Evolutionary conservation across 2,113 vertebrate genomes (phyloP).

Genomic region (Piaya cayana): DNA sequence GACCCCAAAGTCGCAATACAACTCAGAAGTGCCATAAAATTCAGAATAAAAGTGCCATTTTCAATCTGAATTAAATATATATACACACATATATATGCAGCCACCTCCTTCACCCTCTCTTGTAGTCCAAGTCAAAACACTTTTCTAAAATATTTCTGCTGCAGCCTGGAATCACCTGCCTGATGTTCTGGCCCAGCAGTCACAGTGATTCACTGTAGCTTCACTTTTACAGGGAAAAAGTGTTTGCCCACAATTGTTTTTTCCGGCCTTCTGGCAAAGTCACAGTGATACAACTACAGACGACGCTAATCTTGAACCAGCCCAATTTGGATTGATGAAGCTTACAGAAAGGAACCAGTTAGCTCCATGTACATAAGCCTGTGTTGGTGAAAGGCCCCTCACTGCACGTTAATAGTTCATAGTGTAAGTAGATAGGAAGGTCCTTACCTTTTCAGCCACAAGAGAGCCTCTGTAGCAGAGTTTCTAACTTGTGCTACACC

Average conservation of each 20-base stretch:
- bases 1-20: not conserved
- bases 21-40: not conserved
- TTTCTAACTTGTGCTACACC: slow-evolving; percentile 88
- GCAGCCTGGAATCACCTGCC: not conserved
- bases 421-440: fast-evolving
- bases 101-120: not conserved
- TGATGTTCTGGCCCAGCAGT: not conserved
- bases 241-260: fast-evolving
- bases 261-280: not conserved
- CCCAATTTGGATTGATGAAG: not conserved
- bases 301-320: not conserved
- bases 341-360: not conserved
- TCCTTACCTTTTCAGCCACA: slow-evolving; percentile 90
- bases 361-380: not conserved
- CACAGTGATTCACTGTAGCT: not conserved
- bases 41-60: not conserved
- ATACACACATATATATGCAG: not conserved
- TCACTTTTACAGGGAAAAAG: not conserved
- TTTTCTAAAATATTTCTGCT: not conserved
- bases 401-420: not conserved
- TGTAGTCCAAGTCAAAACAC: not conserved
- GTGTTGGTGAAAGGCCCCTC: not conserved
- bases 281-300: not conserved
- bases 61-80: not conserved
- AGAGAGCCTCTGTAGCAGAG: slow-evolving; percentile 93